Evolutionary conservation across 2,113 vertebrate species (phyloP).

Genomic region (Ictidomys tridecemlineatus): DNA sequence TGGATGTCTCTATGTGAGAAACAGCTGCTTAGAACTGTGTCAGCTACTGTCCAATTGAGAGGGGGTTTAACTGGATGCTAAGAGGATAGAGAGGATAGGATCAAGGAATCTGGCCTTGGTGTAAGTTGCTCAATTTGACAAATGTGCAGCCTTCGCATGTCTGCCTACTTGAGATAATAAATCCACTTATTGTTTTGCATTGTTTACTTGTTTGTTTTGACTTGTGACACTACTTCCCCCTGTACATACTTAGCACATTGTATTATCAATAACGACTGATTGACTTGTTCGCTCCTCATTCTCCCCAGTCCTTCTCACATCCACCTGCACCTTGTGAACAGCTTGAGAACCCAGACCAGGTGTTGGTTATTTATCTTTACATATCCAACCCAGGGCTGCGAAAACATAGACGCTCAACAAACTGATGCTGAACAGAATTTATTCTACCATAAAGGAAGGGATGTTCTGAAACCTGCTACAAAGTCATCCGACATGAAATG

Average conservation of each 20-base stretch:
- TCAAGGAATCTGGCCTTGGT: background rate
- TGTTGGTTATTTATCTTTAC: background rate
- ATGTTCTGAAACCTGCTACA: background rate
- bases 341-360: background rate
- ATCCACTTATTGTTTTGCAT: background rate
- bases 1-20: background rate
- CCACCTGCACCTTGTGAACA: background rate
- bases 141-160: background rate
- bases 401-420: background rate
- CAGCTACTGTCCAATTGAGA: background rate
- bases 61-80: background rate
- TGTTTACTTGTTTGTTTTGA: background rate
- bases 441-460: background rate
- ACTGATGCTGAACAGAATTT: background rate
- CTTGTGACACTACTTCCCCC: too few relatives aligned
- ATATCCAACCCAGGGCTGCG: background rate
- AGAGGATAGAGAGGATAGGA: background rate
- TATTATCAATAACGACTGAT: background rate
- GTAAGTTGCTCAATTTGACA: background rate
- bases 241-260: background rate
- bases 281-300: background rate
- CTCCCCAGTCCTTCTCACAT: background rate
- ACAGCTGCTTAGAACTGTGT: background rate
- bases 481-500: background rate
- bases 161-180: background rate